Percentiles rank a stretch among this genome's conserved stretches.
Evolutionary conservation across 2,888 invertebrate species (phyloP).

Genomic region (Drosophila picticornis): DNA sequence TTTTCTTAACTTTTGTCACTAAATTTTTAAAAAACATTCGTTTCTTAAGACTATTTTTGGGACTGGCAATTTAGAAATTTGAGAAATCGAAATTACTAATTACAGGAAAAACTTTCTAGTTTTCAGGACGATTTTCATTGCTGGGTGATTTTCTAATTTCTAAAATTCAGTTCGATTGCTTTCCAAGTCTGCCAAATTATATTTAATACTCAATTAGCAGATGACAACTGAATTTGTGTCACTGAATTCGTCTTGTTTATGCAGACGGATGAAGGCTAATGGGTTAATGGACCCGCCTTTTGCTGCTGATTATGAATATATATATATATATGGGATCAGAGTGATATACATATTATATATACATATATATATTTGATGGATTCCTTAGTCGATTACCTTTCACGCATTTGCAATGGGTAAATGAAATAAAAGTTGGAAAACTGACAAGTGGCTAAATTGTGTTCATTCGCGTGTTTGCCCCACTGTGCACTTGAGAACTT

Average conservation of each 20-base stretch:
- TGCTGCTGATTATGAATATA: no score
- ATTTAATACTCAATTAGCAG: neutral
- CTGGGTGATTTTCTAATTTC: neutral
- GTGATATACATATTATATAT: no score
- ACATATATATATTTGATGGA: neutral
- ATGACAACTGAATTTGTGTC: neutral
- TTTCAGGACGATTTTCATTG: neutral
- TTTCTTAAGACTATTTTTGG: neutral
- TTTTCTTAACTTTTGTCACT: neutral
- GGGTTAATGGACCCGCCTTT: no score
- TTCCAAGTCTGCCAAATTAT: neutral
- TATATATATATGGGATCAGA: no score
- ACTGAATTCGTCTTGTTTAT: neutral
- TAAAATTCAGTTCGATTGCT: neutral
- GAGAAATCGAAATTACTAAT: neutral
- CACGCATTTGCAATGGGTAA: neutral
- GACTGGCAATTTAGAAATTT: neutral
- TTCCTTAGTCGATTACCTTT: no score
- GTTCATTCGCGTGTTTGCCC: neutral
- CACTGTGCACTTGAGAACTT: conserved; percentile 24
- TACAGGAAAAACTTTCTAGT: neutral
- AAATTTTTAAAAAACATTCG: neutral
- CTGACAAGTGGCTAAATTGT: neutral
- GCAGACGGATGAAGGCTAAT: no score
- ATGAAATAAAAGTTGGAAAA: neutral